These are phyloP conservation scores for Caenorhabditis doughertyi DNA, from an alignment of 2,888 invertebrate species.

Conservation along the genomic window DNA sequence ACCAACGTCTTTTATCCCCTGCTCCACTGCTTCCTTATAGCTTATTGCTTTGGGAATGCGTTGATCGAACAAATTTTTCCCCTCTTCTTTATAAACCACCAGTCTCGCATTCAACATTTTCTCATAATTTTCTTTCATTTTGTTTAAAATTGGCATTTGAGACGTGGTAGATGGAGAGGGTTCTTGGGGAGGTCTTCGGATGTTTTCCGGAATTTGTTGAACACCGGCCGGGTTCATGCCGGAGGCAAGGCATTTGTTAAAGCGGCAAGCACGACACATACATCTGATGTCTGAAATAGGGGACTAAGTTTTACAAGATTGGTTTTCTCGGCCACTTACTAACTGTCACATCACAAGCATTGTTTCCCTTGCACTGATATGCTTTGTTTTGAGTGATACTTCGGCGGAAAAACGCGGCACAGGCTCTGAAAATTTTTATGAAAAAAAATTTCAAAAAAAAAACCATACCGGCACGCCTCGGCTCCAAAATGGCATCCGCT, in stretches of 20 bases:
- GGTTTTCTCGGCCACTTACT: constrained; percentile 25
- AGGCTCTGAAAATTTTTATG: constrained; percentile 43
- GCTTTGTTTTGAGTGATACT: constrained; percentile 32
- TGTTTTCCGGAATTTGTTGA: constrained; percentile 17
- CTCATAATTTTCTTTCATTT: constrained; percentile 33
- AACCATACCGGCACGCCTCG: constrained; percentile 57
- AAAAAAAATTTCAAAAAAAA: neutral
- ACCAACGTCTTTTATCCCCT: constrained; percentile 29
- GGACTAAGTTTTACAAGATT: neutral
- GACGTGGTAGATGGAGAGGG: neutral
- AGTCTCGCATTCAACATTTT: constrained; percentile 41
- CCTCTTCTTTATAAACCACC: constrained; percentile 41
- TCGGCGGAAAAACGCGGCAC: constrained; percentile 62
- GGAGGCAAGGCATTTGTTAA: constrained; percentile 29
- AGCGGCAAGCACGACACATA: constrained; percentile 56
- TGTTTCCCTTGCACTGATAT: constrained; percentile 39
- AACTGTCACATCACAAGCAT: constrained; percentile 37
- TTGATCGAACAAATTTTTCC: constrained; percentile 39
- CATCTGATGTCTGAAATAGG: constrained; percentile 49
- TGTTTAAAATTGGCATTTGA: constrained; percentile 35
- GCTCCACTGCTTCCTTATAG: constrained; percentile 34
- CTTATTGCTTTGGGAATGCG: constrained; percentile 16
- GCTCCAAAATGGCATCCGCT: constrained; percentile 61
- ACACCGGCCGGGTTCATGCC: constrained; percentile 58
- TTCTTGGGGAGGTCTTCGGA: neutral